Base-by-base conservation (phyloP, 2,797 vertebrate species). In the Lacerta bilineata region DNA sequence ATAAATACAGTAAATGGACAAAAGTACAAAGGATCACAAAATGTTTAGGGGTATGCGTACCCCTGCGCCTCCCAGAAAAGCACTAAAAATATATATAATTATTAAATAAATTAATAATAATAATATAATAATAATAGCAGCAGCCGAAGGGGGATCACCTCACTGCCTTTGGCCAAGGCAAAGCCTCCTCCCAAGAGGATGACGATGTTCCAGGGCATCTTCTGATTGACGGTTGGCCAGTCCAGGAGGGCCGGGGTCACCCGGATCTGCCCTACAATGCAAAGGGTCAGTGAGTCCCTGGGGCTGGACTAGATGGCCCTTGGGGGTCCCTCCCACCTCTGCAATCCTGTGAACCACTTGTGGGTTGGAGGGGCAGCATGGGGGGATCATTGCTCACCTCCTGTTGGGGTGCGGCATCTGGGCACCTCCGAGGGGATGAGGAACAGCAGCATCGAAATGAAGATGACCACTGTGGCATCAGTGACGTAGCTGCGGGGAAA, bases 131-230 rank as follows among this genome's bases (percentile, higher is more conserved):
- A 10, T 2, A 46, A 13, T 13, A 1, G 46, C 7, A 17, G 41
- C 1, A 59, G 2, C n/a, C 4, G 17, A 13, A 66, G 84, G 59
- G 11, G 23, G 1, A 15, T 85, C 95, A 99, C 98, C 98, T 99
- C 98, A 10, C 98, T 99, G 93, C 98, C 98, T 5, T 96, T 97
- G 91, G 99, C 98, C 93, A 99, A 94, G 90, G 99, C 98, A 29
- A 98, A 99, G 89, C 99, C 98, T 46, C 98, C 98, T 76, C 99
- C 99, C 93, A 99, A 95, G 90, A 99, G 97, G 85, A 99, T 86
- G 50, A 99, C 87, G 27, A 99, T 97, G 93, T 98, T 98, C 99
- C 99, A 99, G 0, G 98, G 98, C 98, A 99, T 98, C 84, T 97
- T 98, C 86, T 98, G 55, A 0, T 98, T 97, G 11, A 98, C 98